These are phyloP conservation scores for Mus caroli DNA, from an alignment of 2,797 vertebrate species.

Conservation along the genomic window DNA sequence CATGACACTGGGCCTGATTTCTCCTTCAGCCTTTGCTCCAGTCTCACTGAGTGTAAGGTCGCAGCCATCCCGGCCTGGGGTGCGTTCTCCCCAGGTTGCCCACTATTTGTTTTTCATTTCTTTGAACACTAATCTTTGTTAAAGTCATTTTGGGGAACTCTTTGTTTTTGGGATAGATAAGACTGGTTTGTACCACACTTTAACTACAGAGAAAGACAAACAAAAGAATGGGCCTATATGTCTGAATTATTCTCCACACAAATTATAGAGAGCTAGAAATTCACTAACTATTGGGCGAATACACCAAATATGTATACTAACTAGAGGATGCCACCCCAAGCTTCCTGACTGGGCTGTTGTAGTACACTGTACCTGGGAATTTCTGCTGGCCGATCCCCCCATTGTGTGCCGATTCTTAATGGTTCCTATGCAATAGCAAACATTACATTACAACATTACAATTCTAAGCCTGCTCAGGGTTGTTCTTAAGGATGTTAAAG, in stretches of 20 bases:
- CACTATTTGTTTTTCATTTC: not conserved
- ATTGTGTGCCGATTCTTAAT: not conserved
- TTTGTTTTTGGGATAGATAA: not conserved
- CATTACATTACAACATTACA: not conserved
- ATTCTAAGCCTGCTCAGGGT: not conserved
- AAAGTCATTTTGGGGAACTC: slow-evolving; percentile 23
- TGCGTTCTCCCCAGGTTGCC: not conserved
- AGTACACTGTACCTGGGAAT: not conserved
- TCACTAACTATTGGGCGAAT: not conserved
- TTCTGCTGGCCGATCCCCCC: not conserved
- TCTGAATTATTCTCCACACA: slow-evolving; percentile 4
- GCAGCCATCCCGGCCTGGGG: not conserved
- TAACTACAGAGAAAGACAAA: slow-evolving; percentile 31
- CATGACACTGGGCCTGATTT: not conserved
- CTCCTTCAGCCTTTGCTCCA: slow-evolving; percentile 9
- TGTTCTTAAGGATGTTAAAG: not conserved
- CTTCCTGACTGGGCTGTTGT: not conserved
- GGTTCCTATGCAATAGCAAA: not conserved
- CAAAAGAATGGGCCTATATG: not conserved
- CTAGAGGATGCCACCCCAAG: not conserved
- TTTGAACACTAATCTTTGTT: not conserved
- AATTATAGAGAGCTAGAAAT: slow-evolving; percentile 13
- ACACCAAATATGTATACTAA: not conserved
- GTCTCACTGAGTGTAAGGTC: not conserved
- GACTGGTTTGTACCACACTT: not conserved